Conservation (phyloP, 2,113 vertebrate species). For the Eclectus roratus region DNA sequence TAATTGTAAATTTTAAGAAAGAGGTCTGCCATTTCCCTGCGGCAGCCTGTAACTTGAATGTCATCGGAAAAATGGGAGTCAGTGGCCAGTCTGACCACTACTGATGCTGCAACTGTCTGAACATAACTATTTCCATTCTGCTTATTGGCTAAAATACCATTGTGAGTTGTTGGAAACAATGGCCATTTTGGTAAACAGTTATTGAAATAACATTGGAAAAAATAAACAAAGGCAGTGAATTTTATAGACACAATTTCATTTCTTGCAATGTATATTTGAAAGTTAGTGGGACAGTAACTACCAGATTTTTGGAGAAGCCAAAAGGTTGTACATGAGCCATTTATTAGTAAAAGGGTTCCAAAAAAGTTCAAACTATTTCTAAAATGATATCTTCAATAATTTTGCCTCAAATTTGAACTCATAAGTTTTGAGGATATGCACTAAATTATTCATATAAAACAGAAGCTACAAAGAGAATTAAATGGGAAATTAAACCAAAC, state of each 20-base stretch:
- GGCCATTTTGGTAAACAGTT: neutral
- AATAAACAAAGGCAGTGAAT: neutral
- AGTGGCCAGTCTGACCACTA: neutral
- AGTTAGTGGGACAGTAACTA: neutral
- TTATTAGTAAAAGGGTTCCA: neutral
- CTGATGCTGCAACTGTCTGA: neutral
- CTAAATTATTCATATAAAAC: neutral
- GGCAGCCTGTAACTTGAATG: neutral
- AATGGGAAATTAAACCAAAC: slow-evolving; percentile 34
- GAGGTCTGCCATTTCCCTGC: neutral
- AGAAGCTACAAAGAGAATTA: slow-evolving; percentile 2
- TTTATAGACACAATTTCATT: neutral
- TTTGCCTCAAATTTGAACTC: neutral
- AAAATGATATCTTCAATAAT: neutral
- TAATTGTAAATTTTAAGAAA: slow-evolving; percentile 7
- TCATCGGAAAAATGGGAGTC: neutral
- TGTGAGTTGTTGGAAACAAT: neutral
- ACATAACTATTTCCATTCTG: neutral
- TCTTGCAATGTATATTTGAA: neutral
- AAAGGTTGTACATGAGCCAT: neutral
- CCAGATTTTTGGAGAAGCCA: neutral
- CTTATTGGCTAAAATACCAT: neutral
- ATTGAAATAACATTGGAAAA: neutral
- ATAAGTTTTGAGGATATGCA: neutral
- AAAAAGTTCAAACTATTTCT: neutral